These are phyloP conservation scores for Euzophera pinguis DNA, from an alignment of 2,888 invertebrate species.

Conservation along the genomic window DNA sequence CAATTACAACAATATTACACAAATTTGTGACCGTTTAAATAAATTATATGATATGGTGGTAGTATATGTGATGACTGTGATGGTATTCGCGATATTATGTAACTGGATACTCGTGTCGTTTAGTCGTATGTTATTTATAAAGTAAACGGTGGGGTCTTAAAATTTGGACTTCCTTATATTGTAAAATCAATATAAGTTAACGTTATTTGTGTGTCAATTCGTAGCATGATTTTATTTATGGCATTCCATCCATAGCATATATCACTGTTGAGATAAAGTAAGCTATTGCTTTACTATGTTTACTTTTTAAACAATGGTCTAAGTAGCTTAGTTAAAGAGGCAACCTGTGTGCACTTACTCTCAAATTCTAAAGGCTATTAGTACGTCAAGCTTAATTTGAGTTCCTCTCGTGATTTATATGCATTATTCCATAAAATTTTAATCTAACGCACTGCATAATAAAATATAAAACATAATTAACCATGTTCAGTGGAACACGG, in stretches of 20 bases:
- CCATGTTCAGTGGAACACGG: too few relatives aligned
- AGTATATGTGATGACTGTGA: conserved; percentile 6
- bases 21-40: too few relatives aligned
- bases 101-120: neutral
- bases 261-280: conserved; percentile 12
- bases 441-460: too few relatives aligned
- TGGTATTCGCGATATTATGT: conserved; percentile 29
- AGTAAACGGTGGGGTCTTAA: conserved; percentile 6
- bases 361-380: too few relatives aligned
- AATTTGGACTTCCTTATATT: conserved; percentile 40
- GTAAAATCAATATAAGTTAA: conserved; percentile 40
- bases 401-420: too few relatives aligned
- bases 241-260: conserved; percentile 52
- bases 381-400: too few relatives aligned
- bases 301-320: too few relatives aligned
- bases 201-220: conserved; percentile 27
- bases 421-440: too few relatives aligned
- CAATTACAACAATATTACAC: too few relatives aligned
- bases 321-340: too few relatives aligned
- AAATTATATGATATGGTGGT: neutral
- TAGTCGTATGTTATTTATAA: neutral
- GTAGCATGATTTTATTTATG: conserved; percentile 30
- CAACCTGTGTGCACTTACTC: too few relatives aligned
- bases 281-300: neutral
- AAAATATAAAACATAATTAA: too few relatives aligned